These are phyloP conservation scores for Morbakka virulenta DNA, from an alignment of 30 jellyfish, hydroid and myxozoan species.

Conservation along the genomic window DNA sequence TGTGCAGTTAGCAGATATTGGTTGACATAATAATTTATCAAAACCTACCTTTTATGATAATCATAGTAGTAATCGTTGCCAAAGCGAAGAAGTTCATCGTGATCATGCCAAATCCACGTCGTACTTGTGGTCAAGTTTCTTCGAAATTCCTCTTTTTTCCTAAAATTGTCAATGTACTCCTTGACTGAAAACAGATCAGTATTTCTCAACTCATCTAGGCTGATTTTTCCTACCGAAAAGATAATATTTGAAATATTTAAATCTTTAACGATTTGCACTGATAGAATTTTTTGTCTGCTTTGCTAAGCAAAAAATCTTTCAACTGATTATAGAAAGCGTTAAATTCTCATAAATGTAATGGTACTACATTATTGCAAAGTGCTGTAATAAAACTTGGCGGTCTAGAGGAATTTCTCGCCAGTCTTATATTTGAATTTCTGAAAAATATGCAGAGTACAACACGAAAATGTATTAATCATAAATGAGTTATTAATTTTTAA, in stretches of 20 bases:
- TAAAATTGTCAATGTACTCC: conserved; percentile 36
- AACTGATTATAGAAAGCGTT: not conserved
- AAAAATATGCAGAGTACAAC: too few relatives aligned
- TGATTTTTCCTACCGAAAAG: conserved; percentile 52
- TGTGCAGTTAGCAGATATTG: not conserved
- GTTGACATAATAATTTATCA: too few relatives aligned
- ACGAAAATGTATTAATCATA: too few relatives aligned
- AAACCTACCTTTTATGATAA: conserved; percentile 71
- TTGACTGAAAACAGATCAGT: conserved; percentile 68
- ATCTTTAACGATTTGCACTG: not conserved
- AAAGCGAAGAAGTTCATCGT: conserved; percentile 73
- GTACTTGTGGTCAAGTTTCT: conserved; percentile 54
- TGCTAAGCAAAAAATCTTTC: not conserved
- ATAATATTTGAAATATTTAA: too few relatives aligned
- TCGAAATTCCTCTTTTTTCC: conserved; percentile 20
- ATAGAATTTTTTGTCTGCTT: too few relatives aligned
- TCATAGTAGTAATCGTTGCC: conserved; percentile 74
- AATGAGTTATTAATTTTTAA: too few relatives aligned
- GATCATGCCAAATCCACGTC: conserved; percentile 96
- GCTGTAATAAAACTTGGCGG: too few relatives aligned
- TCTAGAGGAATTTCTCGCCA: too few relatives aligned
- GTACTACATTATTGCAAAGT: too few relatives aligned
- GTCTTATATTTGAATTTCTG: too few relatives aligned
- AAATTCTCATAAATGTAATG: too few relatives aligned
- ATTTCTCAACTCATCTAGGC: conserved; percentile 59